Evolutionary conservation across 2,888 invertebrate genomes (phyloP).

Genomic region (Gastracanthus pulcherrimus): DNA sequence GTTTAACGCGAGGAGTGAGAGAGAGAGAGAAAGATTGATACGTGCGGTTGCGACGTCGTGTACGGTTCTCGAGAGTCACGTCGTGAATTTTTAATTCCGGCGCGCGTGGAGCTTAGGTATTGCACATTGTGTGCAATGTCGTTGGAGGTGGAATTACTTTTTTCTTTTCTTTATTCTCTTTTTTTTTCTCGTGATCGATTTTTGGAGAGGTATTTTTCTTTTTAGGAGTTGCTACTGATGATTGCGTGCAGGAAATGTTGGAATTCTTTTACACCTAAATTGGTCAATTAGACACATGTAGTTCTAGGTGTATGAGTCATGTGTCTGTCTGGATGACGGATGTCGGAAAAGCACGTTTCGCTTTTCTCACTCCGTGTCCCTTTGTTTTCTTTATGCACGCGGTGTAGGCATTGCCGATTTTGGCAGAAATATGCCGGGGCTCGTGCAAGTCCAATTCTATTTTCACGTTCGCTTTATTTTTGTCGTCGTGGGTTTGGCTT

Average conservation of each 20-base stretch:
- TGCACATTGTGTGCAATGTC: not conserved
- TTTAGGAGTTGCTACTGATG: not conserved
- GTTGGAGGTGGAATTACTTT: not conserved
- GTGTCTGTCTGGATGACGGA: not conserved
- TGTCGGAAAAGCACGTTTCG: slow-evolving; percentile 11
- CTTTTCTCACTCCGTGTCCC: not conserved
- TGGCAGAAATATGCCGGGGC: slow-evolving; percentile 11
- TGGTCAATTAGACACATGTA: slow-evolving; percentile 29
- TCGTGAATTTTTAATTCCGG: slow-evolving; percentile 27
- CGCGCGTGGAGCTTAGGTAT: not conserved
- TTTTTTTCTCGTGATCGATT: not conserved
- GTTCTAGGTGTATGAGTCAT: slow-evolving; percentile 41
- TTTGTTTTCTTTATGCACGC: not conserved
- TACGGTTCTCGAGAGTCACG: slow-evolving; percentile 40
- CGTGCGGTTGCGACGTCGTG: not conserved
- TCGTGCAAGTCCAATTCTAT: slow-evolving; percentile 7
- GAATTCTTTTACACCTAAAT: slow-evolving; percentile 17
- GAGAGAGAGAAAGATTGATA: not conserved
- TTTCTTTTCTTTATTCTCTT: too few species aligned
- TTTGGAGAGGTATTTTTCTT: not conserved
- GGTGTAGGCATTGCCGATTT: not conserved
- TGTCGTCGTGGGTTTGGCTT: not conserved
- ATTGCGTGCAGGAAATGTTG: not conserved
- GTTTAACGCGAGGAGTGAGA: not conserved
- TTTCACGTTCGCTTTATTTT: slow-evolving; percentile 14